Conservation (phyloP, 2,888 invertebrate genomes). For the Eustalomyia histrio region DNA sequence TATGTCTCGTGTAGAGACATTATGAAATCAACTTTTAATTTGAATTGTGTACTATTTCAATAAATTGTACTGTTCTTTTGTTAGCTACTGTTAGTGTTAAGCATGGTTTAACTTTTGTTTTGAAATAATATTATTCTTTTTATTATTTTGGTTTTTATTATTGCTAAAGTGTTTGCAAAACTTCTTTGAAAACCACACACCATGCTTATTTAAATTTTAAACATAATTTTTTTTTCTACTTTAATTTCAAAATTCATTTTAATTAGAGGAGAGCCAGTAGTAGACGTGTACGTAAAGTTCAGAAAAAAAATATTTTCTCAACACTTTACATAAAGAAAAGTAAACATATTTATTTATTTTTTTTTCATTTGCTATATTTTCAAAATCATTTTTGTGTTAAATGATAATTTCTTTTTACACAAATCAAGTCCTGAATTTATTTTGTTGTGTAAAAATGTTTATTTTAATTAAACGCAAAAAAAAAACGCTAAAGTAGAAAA, state of each 20-base stretch:
- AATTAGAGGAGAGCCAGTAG: background rate
- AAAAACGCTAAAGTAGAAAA: background rate
- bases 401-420: conserved; percentile 64
- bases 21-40: too few species aligned
- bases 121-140: conserved; percentile 14
- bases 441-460: conserved; percentile 28
- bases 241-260: conserved; percentile 8
- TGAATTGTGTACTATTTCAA: too few species aligned
- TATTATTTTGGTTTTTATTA: background rate
- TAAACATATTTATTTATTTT: conserved; percentile 37
- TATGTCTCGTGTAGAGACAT: too few species aligned
- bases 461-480: conserved; percentile 34
- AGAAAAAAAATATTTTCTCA: conserved; percentile 52
- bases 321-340: conserved; percentile 41
- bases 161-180: conserved; percentile 44
- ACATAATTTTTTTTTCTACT: background rate
- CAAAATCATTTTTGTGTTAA: conserved; percentile 51
- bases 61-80: background rate
- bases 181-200: conserved; percentile 48
- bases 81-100: conserved; percentile 6
- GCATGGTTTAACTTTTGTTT: conserved; percentile 1
- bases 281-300: background rate
- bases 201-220: conserved; percentile 10
- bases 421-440: conserved; percentile 41
- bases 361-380: conserved; percentile 13